Conservation (phyloP, 2,888 invertebrate genomes). For the Phyllotreta cruciferae region DNA sequence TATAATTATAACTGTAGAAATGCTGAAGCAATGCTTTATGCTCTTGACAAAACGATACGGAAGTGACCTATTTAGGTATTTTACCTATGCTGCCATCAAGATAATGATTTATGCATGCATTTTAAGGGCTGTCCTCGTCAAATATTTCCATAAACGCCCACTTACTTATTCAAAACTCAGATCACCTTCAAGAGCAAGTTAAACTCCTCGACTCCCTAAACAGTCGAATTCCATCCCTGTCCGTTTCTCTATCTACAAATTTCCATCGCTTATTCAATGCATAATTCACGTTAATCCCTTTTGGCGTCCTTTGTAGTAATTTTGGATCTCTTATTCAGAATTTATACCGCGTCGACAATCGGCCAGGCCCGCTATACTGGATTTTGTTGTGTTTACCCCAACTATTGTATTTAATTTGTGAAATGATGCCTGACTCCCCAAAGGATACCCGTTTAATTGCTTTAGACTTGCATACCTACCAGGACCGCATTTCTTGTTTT, state of each 20-base stretch:
- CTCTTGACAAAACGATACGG: too few relatives aligned
- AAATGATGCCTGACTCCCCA: conserved; percentile 46
- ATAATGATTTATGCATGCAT: too few relatives aligned
- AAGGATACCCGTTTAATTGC: conserved; percentile 37
- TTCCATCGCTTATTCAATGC: conserved; percentile 19
- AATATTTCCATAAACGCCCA: conserved; percentile 1
- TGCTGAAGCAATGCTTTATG: too few relatives aligned
- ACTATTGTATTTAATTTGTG: conserved; percentile 44
- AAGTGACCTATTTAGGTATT: too few relatives aligned
- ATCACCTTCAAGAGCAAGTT: conserved; percentile 1
- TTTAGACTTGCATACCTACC: conserved; percentile 30
- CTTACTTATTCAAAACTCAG: conserved; percentile 1
- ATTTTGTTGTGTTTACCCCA: conserved; percentile 43
- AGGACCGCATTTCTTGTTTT: conserved; percentile 19
- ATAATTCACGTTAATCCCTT: conserved; percentile 33
- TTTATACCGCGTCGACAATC: conserved; percentile 26
- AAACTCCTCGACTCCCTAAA: conserved; percentile 2
- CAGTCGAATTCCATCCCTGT: conserved; percentile 13
- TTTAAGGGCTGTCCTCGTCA: too few relatives aligned
- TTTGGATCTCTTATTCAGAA: conserved; percentile 32
- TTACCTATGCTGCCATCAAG: too few relatives aligned
- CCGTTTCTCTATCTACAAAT: conserved; percentile 7
- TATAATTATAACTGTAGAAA: too few relatives aligned
- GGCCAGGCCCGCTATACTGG: conserved; percentile 26
- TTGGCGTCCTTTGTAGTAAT: conserved; percentile 31